These are phyloP conservation scores for Goniozus legneri DNA, from an alignment of 1,140 invertebrate genomes.

Conservation along the genomic window DNA sequence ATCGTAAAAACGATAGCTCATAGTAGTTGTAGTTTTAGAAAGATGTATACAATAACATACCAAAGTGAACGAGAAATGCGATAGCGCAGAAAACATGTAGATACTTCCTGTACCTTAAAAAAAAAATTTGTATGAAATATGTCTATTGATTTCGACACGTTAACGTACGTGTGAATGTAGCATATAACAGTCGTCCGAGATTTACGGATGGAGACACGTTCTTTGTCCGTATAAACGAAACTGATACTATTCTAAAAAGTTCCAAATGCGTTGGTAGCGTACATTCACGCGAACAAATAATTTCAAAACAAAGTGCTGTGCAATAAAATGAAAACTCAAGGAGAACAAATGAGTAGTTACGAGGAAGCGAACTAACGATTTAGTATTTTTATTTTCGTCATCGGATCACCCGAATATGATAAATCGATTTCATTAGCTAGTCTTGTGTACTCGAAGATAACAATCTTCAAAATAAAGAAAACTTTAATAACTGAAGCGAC, in stretches of 20 bases:
- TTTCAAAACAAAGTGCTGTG: slow-evolving; percentile 23
- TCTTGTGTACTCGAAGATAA: slow-evolving; percentile 37
- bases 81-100: slow-evolving; percentile 40
- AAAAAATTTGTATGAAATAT: slow-evolving; percentile 47
- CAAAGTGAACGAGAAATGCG: slow-evolving; percentile 20
- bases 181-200: no score
- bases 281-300: no score
- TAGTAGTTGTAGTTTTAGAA: slow-evolving; percentile 27
- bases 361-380: no score
- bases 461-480: slow-evolving; percentile 43
- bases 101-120: slow-evolving; percentile 48
- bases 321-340: no score
- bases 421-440: slow-evolving; percentile 34
- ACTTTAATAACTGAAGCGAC: slow-evolving; percentile 32
- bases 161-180: no score
- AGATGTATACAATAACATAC: no score
- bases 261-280: no score
- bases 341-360: no score
- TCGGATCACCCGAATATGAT: slow-evolving; percentile 28
- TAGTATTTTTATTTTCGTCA: slow-evolving; percentile 38
- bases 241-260: no score
- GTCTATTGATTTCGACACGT: no score
- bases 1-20: slow-evolving; percentile 23
- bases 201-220: no score
- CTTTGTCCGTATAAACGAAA: no score